Conservation (phyloP, 2,113 vertebrate species). For the Hydrolagus affinis region DNA sequence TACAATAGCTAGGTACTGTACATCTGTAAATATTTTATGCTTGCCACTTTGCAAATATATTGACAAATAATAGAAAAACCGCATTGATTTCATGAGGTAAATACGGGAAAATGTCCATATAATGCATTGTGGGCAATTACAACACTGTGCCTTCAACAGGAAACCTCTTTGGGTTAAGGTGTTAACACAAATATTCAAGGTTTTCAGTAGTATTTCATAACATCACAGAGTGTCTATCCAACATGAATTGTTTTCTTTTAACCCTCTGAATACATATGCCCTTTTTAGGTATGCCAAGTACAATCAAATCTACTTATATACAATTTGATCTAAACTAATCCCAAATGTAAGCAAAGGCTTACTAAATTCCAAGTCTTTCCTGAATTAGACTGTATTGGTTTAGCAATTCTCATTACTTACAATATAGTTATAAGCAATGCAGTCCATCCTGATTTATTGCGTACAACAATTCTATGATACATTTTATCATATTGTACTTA, state of each 20-base stretch:
- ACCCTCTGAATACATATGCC: not conserved
- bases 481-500: conserved; percentile 4
- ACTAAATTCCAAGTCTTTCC: not conserved
- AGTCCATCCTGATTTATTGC: not conserved
- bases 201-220: not conserved
- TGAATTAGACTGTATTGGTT: not conserved
- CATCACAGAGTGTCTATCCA: not conserved
- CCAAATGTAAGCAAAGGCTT: not conserved
- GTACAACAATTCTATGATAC: not conserved
- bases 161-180: conserved; percentile 19
- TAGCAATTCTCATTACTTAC: conserved; percentile 10
- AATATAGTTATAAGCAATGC: conserved; percentile 10
- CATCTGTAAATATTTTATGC: conserved; percentile 27
- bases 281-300: not conserved
- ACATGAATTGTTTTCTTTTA: not conserved
- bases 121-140: conserved; percentile 4
- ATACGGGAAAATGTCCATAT: conserved; percentile 28
- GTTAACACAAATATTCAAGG: not conserved
- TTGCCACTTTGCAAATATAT: conserved; percentile 14
- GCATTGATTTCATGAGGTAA: conserved; percentile 19
- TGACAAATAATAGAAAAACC: conserved; percentile 21
- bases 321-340: conserved; percentile 9
- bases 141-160: not conserved
- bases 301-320: conserved; percentile 2
- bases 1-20: conserved; percentile 23